phyloP scores from a whole-genome alignment of 2,888 invertebrate species.

The Macrophya alboannulata region DNA sequence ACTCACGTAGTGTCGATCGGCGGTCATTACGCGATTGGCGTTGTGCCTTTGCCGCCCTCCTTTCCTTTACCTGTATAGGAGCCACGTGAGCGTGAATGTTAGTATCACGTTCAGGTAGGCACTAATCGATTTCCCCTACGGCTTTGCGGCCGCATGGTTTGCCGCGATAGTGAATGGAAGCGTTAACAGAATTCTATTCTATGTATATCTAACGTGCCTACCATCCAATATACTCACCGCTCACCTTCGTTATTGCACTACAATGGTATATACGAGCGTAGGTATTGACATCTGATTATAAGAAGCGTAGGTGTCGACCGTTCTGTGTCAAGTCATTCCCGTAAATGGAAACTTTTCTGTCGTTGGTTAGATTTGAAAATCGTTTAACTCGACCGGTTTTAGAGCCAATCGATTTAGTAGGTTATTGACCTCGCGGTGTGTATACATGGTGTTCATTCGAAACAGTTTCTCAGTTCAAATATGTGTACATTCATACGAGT shows the following conservation, averaged over 20 bases:
- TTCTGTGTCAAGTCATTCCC: background rate
- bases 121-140: slow-evolving; percentile 38
- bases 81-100: slow-evolving; percentile 30
- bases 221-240: background rate
- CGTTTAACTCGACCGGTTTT: slow-evolving; percentile 15
- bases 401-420: background rate
- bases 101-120: slow-evolving; percentile 35
- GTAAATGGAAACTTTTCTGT: slow-evolving; percentile 35
- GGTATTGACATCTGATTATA: slow-evolving; percentile 26
- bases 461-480: background rate
- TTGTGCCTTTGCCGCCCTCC: background rate
- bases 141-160: slow-evolving; percentile 14
- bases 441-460: slow-evolving; percentile 1
- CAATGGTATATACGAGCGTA: background rate
- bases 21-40: slow-evolving; percentile 42
- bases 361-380: slow-evolving; percentile 23
- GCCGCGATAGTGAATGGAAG: slow-evolving; percentile 40
- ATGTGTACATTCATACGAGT: background rate
- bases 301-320: background rate
- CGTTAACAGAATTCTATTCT: slow-evolving; percentile 28
- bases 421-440: background rate
- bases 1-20: slow-evolving; percentile 47
- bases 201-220: background rate
- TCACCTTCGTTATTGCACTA: slow-evolving; percentile 9
- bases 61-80: background rate